Evolutionary conservation across 1,140 invertebrate species (phyloP).

Genomic region (Drosophila neocordata): DNA sequence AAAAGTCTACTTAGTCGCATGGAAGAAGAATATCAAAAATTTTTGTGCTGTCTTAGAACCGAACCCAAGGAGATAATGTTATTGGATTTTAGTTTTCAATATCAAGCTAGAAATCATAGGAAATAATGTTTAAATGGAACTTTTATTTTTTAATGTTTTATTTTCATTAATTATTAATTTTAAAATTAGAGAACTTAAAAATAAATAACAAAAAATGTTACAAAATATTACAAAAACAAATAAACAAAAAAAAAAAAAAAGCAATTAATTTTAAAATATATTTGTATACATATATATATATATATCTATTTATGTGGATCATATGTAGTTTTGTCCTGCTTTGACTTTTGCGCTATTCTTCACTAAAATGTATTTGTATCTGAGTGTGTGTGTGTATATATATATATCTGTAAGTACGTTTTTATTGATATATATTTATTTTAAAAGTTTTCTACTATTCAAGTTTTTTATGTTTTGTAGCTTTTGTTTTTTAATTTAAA

Average conservation of each 20-base stretch:
- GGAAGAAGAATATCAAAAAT: neutral
- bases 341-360: neutral
- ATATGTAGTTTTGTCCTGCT: neutral
- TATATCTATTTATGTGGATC: neutral
- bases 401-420: conserved; percentile 16
- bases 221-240: neutral
- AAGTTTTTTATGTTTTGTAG: conserved; percentile 12
- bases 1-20: neutral
- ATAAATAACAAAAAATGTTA: conserved; percentile 6
- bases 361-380: conserved; percentile 1
- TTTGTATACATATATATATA: conserved; percentile 19
- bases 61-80: neutral
- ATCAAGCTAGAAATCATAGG: neutral
- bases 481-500: neutral
- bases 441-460: conserved; percentile 9
- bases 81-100: neutral
- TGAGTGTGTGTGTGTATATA: conserved; percentile 1
- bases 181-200: conserved; percentile 3
- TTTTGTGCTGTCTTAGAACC: neutral
- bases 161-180: neutral
- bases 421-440: conserved; percentile 20
- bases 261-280: conserved; percentile 14
- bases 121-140: neutral
- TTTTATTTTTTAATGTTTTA: neutral
- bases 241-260: neutral